Evolutionary conservation across 2,113 vertebrate species (phyloP).

Genomic region (Isichthys henryi): DNA sequence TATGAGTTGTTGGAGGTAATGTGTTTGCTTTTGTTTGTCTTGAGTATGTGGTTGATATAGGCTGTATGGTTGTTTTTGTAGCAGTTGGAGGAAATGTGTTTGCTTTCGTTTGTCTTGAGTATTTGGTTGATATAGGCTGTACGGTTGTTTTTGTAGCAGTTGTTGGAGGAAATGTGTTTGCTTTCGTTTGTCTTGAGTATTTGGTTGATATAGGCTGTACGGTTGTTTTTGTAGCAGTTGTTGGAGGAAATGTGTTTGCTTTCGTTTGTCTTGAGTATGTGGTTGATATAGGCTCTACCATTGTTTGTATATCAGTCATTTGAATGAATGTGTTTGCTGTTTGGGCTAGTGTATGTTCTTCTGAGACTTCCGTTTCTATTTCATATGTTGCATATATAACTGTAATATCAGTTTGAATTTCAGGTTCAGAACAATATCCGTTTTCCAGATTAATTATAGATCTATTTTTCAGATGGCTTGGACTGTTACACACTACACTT

Average conservation of each 20-base stretch:
- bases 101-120: not conserved
- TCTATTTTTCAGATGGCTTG: not conserved
- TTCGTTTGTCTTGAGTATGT: not conserved
- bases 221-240: fast-evolving
- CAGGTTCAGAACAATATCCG: slow-evolving; percentile 30
- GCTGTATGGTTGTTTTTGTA: not conserved
- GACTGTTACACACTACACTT: slow-evolving; percentile 41
- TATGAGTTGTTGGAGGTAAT: not conserved
- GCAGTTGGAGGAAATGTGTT: not conserved
- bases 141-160: not conserved
- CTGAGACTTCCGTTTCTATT: not conserved
- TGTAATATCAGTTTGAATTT: not conserved
- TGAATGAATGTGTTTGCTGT: not conserved
- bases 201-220: not conserved
- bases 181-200: not conserved
- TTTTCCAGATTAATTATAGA: slow-evolving; percentile 3
- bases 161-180: not conserved
- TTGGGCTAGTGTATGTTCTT: not conserved
- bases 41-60: not conserved
- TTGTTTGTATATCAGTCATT: not conserved
- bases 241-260: not conserved
- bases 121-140: not conserved
- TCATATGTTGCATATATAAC: not conserved
- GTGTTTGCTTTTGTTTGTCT: not conserved
- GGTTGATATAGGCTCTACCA: not conserved